Base-by-base conservation (phyloP, 2,797 vertebrate species). In the Sus cebifrons region DNA sequence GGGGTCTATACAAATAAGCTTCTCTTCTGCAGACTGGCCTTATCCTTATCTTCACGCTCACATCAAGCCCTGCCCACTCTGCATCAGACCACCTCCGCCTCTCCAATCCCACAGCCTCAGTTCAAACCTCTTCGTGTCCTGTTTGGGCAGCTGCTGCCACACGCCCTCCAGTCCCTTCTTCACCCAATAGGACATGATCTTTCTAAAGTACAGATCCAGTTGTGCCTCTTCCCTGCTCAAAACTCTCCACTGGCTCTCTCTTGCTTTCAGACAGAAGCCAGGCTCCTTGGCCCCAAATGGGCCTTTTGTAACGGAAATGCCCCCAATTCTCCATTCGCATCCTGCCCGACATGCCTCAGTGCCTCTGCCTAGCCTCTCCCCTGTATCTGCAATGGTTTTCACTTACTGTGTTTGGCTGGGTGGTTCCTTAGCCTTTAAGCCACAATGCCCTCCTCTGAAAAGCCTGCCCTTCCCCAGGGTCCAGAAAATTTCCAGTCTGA, bases 361-460 rank as follows among this genome's bases (percentile, higher is more conserved):
- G 82, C 29, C 52, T 89, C 64, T 6, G 7, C 10, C 27, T 18
- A 81, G 25, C 49, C 23, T 67, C 25, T 68, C 83, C 60, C 67
- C 18, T 7, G 14, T 68, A 52, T 67, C 62, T 71, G 29, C 23
- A 52, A 0, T 54, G 40, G 60, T 62, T 81, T 86, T 84, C 21
- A 65, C 29, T 89, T 18, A 52, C 44, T 14, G 3, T 2, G n/a
- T 54, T 75, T 44, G 18, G 12, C 2, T 25, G 62, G 10, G 44
- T 54, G 49, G 83, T 52, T 91, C 54, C 25, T 87, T 70, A 70
- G 58, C n/a, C 67, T 75, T 62, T 62, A 62, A 68, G 52, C 79
- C 68, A 36, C n/a, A 56, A 12, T 77, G 90, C 65, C 16, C 70
- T 65, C 65, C 70, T 90, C 73, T 36, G 40, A 81, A 68, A 95